Conservation (phyloP, 1,140 invertebrate genomes). For the Camponotus pennsylvanicus region DNA sequence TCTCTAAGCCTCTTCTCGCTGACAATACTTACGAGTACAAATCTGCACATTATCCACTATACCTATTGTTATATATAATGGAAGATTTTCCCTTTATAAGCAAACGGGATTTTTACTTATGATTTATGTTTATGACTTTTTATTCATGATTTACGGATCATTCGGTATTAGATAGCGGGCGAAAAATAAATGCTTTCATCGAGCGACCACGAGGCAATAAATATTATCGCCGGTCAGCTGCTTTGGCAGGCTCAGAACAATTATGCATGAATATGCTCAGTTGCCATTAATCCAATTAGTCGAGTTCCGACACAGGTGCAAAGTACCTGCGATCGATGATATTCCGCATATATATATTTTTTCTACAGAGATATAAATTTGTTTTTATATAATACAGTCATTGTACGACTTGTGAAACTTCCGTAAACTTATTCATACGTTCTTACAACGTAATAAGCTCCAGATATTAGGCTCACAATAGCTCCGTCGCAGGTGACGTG, state of each 20-base stretch:
- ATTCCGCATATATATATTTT: neutral
- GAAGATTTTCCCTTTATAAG: neutral
- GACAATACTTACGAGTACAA: too few relatives aligned
- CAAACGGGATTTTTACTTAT: neutral
- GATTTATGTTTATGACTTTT: neutral
- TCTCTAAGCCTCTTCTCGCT: too few relatives aligned
- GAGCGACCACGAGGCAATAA: neutral
- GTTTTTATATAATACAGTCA: neutral
- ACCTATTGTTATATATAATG: neutral
- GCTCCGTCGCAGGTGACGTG: neutral
- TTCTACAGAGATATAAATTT: neutral
- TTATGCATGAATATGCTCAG: neutral
- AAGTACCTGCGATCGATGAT: too few relatives aligned
- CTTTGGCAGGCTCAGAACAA: neutral
- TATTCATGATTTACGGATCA: neutral
- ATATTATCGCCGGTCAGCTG: neutral
- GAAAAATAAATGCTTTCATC: neutral
- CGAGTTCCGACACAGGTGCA: too few relatives aligned
- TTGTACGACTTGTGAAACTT: too few relatives aligned
- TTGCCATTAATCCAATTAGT: neutral
- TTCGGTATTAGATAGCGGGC: too few relatives aligned
- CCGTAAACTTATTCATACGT: neutral
- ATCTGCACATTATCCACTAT: too few relatives aligned
- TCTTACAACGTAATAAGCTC: neutral
- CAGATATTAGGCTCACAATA: neutral